These are phyloP conservation scores for Lutraria rhynchaena DNA, from an alignment of 1,140 invertebrate species.

Conservation along the genomic window DNA sequence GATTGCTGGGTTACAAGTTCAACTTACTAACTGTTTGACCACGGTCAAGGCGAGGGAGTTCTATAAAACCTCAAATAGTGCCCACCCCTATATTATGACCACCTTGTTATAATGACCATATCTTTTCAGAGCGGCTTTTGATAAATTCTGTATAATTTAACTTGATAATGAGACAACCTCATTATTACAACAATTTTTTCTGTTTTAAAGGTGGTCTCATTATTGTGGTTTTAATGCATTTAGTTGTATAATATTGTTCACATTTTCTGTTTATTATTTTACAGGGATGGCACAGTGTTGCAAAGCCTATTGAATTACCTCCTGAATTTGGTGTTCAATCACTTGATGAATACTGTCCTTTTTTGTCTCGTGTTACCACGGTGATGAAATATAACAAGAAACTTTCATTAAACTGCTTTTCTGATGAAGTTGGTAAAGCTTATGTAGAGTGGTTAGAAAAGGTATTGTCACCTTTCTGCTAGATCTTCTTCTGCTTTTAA, in stretches of 20 bases:
- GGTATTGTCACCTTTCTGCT: too few relatives aligned
- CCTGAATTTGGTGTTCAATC: constrained; percentile 52
- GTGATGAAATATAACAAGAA: constrained; percentile 71
- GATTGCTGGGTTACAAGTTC: too few relatives aligned
- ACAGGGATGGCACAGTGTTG: constrained; percentile 71
- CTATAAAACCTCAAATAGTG: too few relatives aligned
- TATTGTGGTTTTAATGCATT: too few relatives aligned
- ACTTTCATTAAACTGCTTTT: constrained; percentile 66
- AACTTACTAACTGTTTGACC: background rate
- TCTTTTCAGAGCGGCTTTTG: too few relatives aligned
- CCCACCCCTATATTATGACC: too few relatives aligned
- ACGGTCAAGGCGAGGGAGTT: background rate
- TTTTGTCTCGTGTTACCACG: constrained; percentile 65
- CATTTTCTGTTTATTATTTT: background rate
- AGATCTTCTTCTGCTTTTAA: too few relatives aligned
- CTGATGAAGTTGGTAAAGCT: constrained; percentile 56
- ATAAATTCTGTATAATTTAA: too few relatives aligned
- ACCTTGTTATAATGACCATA: too few relatives aligned
- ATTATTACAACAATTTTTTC: too few relatives aligned
- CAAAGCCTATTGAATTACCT: constrained; percentile 63
- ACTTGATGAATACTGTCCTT: constrained; percentile 65
- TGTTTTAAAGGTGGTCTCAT: too few relatives aligned
- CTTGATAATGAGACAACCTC: too few relatives aligned
- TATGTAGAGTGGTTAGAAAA: constrained; percentile 71
- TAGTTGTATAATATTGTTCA: background rate